Conservation (phyloP, 2,113 vertebrate species). For the Petromus typicus region DNA sequence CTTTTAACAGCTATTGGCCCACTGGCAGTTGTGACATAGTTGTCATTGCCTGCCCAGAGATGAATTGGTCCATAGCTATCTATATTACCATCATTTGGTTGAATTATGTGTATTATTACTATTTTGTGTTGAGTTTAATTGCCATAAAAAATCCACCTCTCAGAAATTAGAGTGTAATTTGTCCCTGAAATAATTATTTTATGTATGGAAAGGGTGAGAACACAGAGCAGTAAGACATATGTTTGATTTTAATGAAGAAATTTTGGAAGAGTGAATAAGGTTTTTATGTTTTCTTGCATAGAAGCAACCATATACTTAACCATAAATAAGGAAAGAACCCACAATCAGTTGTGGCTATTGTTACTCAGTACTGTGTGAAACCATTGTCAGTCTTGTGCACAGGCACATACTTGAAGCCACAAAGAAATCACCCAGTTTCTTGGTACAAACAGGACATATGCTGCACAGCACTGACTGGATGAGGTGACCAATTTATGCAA, state of each 20-base stretch:
- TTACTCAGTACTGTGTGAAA: neutral
- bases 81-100: neutral
- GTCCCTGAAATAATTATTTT: neutral
- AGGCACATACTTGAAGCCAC: neutral
- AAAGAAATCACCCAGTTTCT: neutral
- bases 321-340: neutral
- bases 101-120: neutral
- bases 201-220: neutral
- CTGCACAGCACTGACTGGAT: neutral
- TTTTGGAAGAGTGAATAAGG: neutral
- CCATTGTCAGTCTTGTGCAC: neutral
- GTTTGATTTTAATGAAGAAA: neutral
- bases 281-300: neutral
- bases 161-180: neutral
- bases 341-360: neutral
- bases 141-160: neutral
- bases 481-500: neutral
- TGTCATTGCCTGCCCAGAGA: neutral
- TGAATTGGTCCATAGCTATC: neutral
- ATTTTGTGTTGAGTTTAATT: constrained; percentile 28
- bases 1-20: neutral
- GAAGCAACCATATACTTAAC: neutral
- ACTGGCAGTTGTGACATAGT: neutral
- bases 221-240: neutral
- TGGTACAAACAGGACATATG: neutral